Evolutionary conservation across 2,888 invertebrate genomes (phyloP), one percentile per base, ranked within the genome.

Genomic region (Tetheella fluctuosa): DNA sequence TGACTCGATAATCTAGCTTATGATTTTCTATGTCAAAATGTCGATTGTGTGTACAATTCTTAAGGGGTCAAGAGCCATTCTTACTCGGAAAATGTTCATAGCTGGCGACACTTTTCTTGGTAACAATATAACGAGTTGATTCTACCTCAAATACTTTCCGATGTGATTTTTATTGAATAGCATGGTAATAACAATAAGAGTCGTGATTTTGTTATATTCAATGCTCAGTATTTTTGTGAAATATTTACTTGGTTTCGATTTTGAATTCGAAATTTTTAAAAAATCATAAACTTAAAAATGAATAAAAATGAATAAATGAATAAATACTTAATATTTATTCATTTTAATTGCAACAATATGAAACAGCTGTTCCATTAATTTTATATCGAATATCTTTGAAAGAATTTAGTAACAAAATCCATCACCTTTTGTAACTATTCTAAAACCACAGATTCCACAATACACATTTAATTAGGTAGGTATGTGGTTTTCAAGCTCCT

Each of bases 91-190:
- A 77, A 70, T 62, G 69, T 64, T 63, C 66, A 64, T 68, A 70
- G 67, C 73, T 70, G 52, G 52, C 57, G 71, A 70, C 68, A 69
- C 66, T 71, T 71, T 69, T 52, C 57, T 28, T 61, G 71, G 79
- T 77, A 76, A 65, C 68, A 54, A 58, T 39, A n/a, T 60, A 61
- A 71, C 69, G 71, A 77, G 77, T 77, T 64, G 69, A 57, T 66
- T 70, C 64, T 64, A 69, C 65, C 61, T 66, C 68, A 54, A 54
- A 57, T 58, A 57, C 59, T 58, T 39, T 59, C 42, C 59, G 23
- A 55, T 65, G 60, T 64, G 34, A 37, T 37, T 55, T 55, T 20
- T 55, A 34, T 55, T 34, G 55, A 20, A 34, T 17, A 17, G 20
- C 23, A 12, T 34, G 8, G 55, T 34, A 17, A 55, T 55, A 55